These are phyloP conservation scores for Microplitis demolitor DNA, from an alignment of 1,140 invertebrate genomes.

Conservation along the genomic window DNA sequence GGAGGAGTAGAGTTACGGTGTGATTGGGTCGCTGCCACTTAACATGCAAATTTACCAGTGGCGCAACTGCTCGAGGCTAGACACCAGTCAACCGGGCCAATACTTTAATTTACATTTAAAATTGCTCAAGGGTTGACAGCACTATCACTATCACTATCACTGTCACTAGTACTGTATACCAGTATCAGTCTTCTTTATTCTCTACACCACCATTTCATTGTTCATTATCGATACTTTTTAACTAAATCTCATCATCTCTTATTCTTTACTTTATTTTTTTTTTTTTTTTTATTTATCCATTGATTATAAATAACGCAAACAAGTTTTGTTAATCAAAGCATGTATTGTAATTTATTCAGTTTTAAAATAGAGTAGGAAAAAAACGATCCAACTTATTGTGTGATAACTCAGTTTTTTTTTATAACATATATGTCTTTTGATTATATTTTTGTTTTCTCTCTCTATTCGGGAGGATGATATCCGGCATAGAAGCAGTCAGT, in stretches of 20 bases:
- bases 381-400: too few relatives aligned
- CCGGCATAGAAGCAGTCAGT: too few relatives aligned
- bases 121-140: slow-evolving; percentile 57
- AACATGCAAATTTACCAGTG: slow-evolving; percentile 57
- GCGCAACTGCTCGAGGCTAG: slow-evolving; percentile 38
- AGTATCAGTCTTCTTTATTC: background rate
- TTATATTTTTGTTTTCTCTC: background rate
- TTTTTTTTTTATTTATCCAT: too few relatives aligned
- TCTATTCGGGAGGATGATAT: too few relatives aligned
- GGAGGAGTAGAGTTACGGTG: slow-evolving; percentile 34
- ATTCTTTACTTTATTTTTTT: background rate
- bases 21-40: slow-evolving; percentile 60
- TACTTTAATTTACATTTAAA: slow-evolving; percentile 63
- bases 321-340: too few relatives aligned
- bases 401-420: too few relatives aligned
- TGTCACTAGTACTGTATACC: background rate
- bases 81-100: slow-evolving; percentile 45
- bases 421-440: background rate
- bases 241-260: background rate
- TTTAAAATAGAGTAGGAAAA: too few relatives aligned
- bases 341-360: too few relatives aligned
- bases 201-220: background rate
- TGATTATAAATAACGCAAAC: too few relatives aligned
- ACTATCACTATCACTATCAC: slow-evolving; percentile 30
- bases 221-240: background rate